Conservation (phyloP, 2,113 vertebrate species). For the Pygoscelis adeliae region DNA sequence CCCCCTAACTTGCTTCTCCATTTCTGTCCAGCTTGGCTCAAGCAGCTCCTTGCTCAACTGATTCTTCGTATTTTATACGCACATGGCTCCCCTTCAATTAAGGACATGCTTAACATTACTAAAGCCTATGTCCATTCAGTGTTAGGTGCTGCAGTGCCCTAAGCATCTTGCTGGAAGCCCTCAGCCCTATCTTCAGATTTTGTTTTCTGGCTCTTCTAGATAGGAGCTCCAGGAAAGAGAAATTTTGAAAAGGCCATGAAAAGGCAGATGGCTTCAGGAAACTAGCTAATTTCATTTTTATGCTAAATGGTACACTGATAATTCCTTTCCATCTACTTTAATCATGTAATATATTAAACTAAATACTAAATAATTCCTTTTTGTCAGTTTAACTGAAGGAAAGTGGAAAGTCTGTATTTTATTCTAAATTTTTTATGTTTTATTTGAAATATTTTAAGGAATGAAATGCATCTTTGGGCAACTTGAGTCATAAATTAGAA, state of each 20-base stretch:
- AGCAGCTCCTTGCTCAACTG: not conserved
- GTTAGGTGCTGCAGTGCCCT: not conserved
- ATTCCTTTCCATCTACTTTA: not conserved
- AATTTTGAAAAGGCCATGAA: not conserved
- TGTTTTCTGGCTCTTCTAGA: not conserved
- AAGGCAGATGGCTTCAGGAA: not conserved
- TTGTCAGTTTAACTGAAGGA: not conserved
- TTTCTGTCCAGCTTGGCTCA: not conserved
- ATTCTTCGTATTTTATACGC: not conserved
- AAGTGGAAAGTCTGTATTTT: not conserved
- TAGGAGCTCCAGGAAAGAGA: not conserved
- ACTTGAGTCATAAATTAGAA: not conserved
- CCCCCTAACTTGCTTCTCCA: not conserved
- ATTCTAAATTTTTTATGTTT: not conserved
- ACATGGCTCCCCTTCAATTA: not conserved
- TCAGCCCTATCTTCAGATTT: not conserved
- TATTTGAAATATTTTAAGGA: not conserved
- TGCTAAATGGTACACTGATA: not conserved
- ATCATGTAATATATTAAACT: not conserved
- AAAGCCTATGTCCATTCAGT: not conserved
- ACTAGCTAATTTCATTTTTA: not conserved
- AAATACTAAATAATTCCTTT: not conserved
- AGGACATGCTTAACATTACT: not conserved
- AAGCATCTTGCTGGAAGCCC: not conserved
- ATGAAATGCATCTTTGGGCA: not conserved